Percentiles rank a stretch among this genome's conserved stretches.
Conservation (phyloP, 2,113 vertebrate species). For the Lanius collurio region DNA sequence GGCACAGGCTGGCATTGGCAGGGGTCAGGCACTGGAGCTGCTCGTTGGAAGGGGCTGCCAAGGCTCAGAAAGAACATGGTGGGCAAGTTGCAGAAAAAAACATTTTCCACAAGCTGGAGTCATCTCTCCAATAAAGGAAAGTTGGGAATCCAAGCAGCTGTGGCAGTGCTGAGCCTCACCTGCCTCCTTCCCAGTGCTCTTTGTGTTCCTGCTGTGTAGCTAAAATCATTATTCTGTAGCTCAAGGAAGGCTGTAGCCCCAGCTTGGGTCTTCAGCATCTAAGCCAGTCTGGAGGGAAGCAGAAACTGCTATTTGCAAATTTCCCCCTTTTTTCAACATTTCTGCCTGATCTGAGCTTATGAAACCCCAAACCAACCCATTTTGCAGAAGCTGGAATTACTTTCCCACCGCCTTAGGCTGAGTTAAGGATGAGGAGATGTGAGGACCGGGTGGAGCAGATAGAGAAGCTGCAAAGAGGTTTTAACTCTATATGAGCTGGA, state of each 20-base stretch:
- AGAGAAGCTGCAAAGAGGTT: background rate
- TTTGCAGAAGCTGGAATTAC: background rate
- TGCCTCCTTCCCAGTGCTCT: fast-evolving
- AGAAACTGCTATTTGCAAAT: background rate
- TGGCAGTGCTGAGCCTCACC: background rate
- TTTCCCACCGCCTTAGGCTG: background rate
- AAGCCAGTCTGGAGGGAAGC: background rate
- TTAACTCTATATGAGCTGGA: background rate
- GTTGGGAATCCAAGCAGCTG: background rate
- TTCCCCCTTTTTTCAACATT: background rate
- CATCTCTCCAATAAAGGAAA: background rate
- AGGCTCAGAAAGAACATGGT: background rate
- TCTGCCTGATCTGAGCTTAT: background rate
- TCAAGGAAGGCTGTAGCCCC: background rate
- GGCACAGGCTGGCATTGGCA: background rate
- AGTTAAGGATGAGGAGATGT: background rate
- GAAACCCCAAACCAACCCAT: background rate
- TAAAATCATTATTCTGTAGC: background rate
- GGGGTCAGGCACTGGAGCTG: fast-evolving
- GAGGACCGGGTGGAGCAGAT: background rate
- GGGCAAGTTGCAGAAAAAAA: background rate
- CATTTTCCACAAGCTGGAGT: background rate
- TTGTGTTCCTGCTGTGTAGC: background rate
- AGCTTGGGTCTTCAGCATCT: background rate
- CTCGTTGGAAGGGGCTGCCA: background rate